Conservation (phyloP, 2,113 vertebrate species). For the Corynorhinus townsendii region DNA sequence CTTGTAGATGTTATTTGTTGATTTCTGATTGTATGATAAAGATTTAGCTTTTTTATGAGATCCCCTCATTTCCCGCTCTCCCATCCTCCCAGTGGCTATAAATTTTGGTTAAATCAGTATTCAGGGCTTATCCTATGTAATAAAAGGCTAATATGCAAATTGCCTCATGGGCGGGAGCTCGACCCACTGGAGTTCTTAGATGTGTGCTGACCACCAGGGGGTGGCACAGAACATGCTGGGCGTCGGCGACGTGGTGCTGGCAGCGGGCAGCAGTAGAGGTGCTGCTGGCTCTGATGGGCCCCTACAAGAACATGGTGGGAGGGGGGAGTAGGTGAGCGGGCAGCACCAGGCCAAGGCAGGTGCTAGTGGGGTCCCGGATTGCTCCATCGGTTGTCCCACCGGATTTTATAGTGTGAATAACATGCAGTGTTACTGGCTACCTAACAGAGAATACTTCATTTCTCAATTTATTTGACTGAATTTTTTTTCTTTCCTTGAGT, state of each 20-base stretch:
- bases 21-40: neutral
- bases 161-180: too few relatives aligned
- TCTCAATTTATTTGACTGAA: conserved; percentile 8
- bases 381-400: neutral
- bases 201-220: too few relatives aligned
- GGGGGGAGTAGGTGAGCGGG: too few relatives aligned
- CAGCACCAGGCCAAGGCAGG: too few relatives aligned
- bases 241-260: too few relatives aligned
- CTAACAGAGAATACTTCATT: neutral
- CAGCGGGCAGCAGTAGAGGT: too few relatives aligned
- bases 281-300: too few relatives aligned
- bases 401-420: neutral
- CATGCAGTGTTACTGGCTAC: neutral
- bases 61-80: neutral
- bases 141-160: too few relatives aligned
- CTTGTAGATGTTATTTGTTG: conserved; percentile 15
- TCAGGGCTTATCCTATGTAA: neutral
- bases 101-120: neutral
- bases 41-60: neutral
- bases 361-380: too few relatives aligned
- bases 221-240: too few relatives aligned
- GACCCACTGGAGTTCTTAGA: too few relatives aligned
- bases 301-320: too few relatives aligned
- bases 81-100: neutral
- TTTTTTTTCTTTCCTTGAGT: neutral